Conservation (phyloP, 2,888 invertebrate species). For the Herminia tarsipennalis region DNA sequence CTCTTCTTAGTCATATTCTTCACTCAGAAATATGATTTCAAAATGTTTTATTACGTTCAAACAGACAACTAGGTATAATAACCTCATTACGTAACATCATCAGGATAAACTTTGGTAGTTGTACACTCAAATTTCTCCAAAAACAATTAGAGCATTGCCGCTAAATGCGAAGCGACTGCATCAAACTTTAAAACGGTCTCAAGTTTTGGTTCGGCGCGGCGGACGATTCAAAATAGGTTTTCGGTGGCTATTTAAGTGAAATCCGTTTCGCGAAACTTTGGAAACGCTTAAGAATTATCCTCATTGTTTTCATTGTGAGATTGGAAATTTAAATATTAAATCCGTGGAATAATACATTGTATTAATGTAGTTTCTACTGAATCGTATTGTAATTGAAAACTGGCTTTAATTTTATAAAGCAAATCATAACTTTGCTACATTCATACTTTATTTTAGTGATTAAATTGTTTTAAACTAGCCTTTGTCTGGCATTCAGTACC, state of each 20-base stretch:
- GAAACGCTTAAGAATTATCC: conserved; percentile 29
- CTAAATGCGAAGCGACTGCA: conserved; percentile 55
- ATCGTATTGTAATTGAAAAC: background rate
- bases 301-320: conserved; percentile 26
- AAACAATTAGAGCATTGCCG: conserved; percentile 57
- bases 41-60: too few relatives aligned
- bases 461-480: too few relatives aligned
- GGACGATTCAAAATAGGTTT: conserved; percentile 41
- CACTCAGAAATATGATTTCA: too few relatives aligned
- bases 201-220: conserved; percentile 44
- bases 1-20: too few relatives aligned
- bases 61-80: background rate
- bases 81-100: conserved; percentile 8
- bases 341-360: background rate
- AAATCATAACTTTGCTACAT: too few relatives aligned
- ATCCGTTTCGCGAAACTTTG: conserved; percentile 45
- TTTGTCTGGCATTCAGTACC: too few relatives aligned
- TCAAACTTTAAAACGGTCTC: conserved; percentile 60
- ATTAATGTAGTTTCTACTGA: background rate
- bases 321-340: conserved; percentile 18
- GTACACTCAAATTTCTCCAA: conserved; percentile 32
- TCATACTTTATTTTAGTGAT: too few relatives aligned
- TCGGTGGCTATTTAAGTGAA: conserved; percentile 43
- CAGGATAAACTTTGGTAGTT: conserved; percentile 26
- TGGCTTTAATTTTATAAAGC: too few relatives aligned